Evolutionary conservation across 2,797 vertebrate species (phyloP), one percentile per base, ranked within the genome.

Genomic region (Eleutherodactylus coqui): DNA sequence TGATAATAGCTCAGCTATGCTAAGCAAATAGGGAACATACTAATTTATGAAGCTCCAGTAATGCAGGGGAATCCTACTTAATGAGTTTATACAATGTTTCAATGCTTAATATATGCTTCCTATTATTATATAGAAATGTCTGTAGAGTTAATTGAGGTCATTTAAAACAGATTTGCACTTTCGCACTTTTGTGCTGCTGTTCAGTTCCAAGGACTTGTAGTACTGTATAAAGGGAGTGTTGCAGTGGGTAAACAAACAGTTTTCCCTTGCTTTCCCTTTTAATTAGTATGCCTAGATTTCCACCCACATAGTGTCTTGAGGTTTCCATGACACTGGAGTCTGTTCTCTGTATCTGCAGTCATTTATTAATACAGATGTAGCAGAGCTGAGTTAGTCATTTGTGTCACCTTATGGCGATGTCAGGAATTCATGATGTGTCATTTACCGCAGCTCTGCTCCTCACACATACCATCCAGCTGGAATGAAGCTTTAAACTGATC

Each of bases 101-200:
- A 38, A 38, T 41, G 36, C 32, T 3, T 34, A 34, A 67, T 67
- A 67, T 34, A 36, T 67, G 29, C 19, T 67, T 36, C 34, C 62
- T 34, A 67, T 19, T 67, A 75, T 43, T n/a, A 75, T 43, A 45
- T 45, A 45, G 41, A 75, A 45, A 75, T 75, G 70, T 75, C 36
- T 73, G 38, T 24, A 45, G 70, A 67, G 62, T 34, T 67, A 67
- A 67, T 67, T 34, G 62, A 67, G 62, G 62, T 67, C 62, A 19
- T 67, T 32, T 67, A 36, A 19, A 36, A 32, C 29, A 36, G 32
- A 67, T 36, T 67, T 67, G 62, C 32, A 36, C 62, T 67, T 67
- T 64, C 21, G 8, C 53, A 24, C 53, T 55, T 2, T 9, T 67
- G 62, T 64, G 27, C 60, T 7, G 60, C 32, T 19, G 32, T 67